Evolutionary conservation across 2,113 vertebrate species (phyloP).

Genomic region (Anguilla japonica): DNA sequence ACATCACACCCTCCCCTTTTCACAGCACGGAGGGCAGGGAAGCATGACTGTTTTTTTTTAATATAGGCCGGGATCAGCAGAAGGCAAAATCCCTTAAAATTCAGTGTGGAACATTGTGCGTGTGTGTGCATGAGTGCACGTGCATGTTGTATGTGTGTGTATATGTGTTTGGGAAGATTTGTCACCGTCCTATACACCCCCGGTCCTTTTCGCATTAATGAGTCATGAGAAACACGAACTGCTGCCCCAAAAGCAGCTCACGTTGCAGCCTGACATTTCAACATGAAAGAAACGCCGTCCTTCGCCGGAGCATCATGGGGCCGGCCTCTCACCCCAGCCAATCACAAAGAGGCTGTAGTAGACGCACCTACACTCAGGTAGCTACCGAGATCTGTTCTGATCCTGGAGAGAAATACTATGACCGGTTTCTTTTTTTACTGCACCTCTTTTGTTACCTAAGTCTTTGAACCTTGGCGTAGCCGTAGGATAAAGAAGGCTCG

Average conservation of each 20-base stretch:
- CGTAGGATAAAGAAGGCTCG: neutral
- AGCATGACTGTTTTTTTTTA: neutral
- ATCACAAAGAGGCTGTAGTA: neutral
- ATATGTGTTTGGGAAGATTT: neutral
- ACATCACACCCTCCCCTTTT: neutral
- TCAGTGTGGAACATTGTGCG: neutral
- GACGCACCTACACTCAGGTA: neutral
- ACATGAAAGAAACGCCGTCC: conserved; percentile 14
- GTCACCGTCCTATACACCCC: neutral
- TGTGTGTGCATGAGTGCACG: neutral
- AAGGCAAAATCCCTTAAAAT: neutral
- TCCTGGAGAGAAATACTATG: neutral
- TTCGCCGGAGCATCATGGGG: neutral
- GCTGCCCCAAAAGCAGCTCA: neutral
- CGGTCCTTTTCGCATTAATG: conserved; percentile 4
- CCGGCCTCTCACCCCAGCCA: neutral
- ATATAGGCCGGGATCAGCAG: neutral
- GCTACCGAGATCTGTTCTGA: neutral
- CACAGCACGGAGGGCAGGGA: neutral
- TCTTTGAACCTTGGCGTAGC: neutral
- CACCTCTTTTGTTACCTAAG: neutral
- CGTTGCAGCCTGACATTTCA: conserved; percentile 21
- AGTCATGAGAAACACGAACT: neutral
- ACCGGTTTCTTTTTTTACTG: neutral
- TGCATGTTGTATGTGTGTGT: neutral